Evolutionary conservation across 2,888 invertebrate genomes (phyloP).

Genomic region (Tenodera sinensis): DNA sequence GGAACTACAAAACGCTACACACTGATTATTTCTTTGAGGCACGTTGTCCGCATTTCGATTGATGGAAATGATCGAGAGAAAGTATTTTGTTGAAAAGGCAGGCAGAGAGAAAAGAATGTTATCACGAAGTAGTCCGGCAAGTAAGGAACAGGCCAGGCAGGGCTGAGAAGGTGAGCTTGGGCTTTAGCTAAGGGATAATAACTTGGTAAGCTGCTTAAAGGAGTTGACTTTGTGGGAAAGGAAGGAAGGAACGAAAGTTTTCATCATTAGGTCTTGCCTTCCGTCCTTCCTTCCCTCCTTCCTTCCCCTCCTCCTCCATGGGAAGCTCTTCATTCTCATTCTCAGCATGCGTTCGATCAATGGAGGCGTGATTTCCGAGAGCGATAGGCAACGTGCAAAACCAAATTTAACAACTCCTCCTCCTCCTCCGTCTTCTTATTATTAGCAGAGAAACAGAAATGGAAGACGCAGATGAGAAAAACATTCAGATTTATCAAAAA

Average conservation of each 20-base stretch:
- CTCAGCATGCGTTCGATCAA: constrained; percentile 22
- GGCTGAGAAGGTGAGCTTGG: neutral
- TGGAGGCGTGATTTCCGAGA: neutral
- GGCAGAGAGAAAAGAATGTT: neutral
- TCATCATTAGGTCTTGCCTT: constrained; percentile 23
- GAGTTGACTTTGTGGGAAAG: constrained; percentile 27
- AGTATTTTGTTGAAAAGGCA: neutral
- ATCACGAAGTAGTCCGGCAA: neutral
- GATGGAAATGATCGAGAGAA: neutral
- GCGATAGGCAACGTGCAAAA: neutral
- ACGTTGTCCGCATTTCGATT: neutral
- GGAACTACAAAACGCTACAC: too few species aligned
- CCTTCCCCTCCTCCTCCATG: too few species aligned
- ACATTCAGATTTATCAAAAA: too few species aligned
- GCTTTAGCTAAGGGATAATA: constrained; percentile 24
- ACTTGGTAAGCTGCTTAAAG: constrained; percentile 30
- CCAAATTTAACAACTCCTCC: too few species aligned
- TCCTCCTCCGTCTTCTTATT: too few species aligned
- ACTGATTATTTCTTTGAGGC: neutral
- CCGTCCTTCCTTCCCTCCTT: neutral
- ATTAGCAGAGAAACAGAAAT: too few species aligned
- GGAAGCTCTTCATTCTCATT: constrained; percentile 26
- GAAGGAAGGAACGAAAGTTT: constrained; percentile 23
- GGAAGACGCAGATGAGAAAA: too few species aligned
- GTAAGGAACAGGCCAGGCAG: neutral